Conservation (phyloP, 2,888 invertebrate species). For the Trilocha varians region DNA sequence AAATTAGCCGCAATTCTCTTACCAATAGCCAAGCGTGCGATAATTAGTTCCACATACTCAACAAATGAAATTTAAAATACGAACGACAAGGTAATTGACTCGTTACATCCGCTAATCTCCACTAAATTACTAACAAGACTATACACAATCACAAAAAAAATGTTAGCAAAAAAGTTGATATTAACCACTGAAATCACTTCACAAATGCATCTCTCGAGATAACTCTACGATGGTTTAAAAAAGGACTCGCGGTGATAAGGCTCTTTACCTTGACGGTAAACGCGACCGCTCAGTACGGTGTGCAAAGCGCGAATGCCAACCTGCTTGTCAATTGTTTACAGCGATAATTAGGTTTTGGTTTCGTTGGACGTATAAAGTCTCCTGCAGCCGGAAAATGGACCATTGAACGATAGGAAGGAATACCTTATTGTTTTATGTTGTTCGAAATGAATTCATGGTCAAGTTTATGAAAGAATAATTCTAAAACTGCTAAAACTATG, state of each 20-base stretch:
- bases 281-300: constrained; percentile 57
- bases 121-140: constrained; percentile 40
- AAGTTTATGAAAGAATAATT: too few species aligned
- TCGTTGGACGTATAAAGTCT: constrained; percentile 65
- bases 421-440: too few species aligned
- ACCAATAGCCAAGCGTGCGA: constrained; percentile 3
- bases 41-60: constrained; percentile 10
- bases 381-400: constrained; percentile 53
- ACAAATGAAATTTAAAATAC: constrained; percentile 26
- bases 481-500: too few species aligned
- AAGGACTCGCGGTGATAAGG: constrained; percentile 28
- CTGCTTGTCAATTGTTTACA: constrained; percentile 62
- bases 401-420: too few species aligned
- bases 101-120: constrained; percentile 51
- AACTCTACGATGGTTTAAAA: constrained; percentile 41
- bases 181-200: constrained; percentile 46
- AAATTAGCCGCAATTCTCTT: neutral
- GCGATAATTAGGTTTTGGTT: constrained; percentile 64
- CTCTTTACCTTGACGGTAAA: constrained; percentile 35
- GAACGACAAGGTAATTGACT: constrained; percentile 43
- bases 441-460: too few species aligned
- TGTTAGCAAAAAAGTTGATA: constrained; percentile 45
- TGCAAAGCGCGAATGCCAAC: constrained; percentile 61
- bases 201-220: too few species aligned
- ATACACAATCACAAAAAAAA: constrained; percentile 59